A percentile compares a stretch with the other conserved stretches of the same genome.
Evolutionary conservation across 2,797 vertebrate species (phyloP).

Genomic region (Trichosurus vulpecula): DNA sequence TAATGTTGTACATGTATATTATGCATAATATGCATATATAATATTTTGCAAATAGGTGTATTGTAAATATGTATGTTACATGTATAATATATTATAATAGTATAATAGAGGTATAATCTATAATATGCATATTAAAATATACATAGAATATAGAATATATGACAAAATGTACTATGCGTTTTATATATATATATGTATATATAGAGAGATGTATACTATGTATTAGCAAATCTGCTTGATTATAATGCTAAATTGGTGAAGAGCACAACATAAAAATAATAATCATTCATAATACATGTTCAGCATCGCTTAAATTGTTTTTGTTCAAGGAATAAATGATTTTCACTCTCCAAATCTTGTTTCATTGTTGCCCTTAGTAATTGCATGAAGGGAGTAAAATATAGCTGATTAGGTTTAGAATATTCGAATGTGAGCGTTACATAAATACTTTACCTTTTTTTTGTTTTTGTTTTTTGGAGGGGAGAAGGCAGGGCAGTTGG

Average conservation of each 20-base stretch:
- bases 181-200: neutral
- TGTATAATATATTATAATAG: neutral
- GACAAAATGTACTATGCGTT: neutral
- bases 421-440: neutral
- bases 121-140: neutral
- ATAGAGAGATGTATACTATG: neutral
- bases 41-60: neutral
- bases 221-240: neutral
- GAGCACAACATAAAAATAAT: neutral
- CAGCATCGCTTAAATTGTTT: conserved; percentile 28
- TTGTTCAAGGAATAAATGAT: conserved; percentile 8
- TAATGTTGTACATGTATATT: neutral
- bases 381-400: neutral
- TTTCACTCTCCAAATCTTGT: conserved; percentile 33
- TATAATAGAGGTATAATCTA: neutral
- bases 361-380: neutral
- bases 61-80: neutral
- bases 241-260: neutral
- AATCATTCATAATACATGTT: conserved; percentile 26
- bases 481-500: too few species aligned
- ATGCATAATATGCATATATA: neutral
- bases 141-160: neutral
- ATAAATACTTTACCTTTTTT: conserved; percentile 12
- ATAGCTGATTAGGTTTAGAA: neutral
- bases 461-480: too few species aligned